phyloP scores from a whole-genome alignment of 2,888 invertebrate genomes.

The Xestia ashworthii region DNA sequence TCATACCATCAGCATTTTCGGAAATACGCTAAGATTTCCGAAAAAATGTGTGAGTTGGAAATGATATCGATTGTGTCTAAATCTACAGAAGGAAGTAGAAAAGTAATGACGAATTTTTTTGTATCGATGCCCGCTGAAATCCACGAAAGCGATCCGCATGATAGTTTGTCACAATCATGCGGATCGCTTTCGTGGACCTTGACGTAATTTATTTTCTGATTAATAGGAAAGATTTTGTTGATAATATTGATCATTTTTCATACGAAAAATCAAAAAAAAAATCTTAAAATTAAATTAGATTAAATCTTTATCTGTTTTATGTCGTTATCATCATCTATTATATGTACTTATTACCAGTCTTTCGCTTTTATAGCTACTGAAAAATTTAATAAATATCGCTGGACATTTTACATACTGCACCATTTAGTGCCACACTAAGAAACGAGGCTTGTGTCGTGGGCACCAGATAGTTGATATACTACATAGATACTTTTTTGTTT shows the following conservation, averaged over 20 bases:
- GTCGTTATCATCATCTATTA: neutral
- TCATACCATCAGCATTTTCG: slow-evolving; percentile 1
- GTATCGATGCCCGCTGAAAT: neutral
- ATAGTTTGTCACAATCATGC: slow-evolving; percentile 20
- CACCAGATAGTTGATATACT: too few species aligned
- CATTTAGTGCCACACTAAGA: too few species aligned
- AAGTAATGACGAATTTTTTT: slow-evolving; percentile 5
- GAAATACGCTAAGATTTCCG: slow-evolving; percentile 13
- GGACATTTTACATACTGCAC: too few species aligned
- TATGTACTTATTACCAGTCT: neutral
- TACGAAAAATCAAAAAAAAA: too few species aligned
- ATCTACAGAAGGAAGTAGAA: slow-evolving; percentile 11
- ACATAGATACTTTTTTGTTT: too few species aligned
- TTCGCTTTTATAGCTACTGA: neutral
- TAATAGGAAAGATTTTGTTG: slow-evolving; percentile 10
- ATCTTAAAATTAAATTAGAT: too few species aligned
- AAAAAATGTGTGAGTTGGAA: slow-evolving; percentile 21
- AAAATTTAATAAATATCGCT: too few species aligned
- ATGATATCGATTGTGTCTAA: slow-evolving; percentile 34
- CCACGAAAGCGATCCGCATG: slow-evolving; percentile 2
- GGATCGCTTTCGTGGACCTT: too few species aligned
- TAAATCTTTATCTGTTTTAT: neutral
- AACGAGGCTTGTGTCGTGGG: too few species aligned
- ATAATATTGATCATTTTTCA: neutral
- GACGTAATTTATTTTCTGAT: slow-evolving; percentile 13